Percentiles rank a stretch among this genome's conserved stretches.
Evolutionary conservation across 2,113 vertebrate species (phyloP).

Genomic region (mouse (Mus musculus)): GRCm39 chrX:162872501-162873000

Average conservation of each 20-base stretch:
- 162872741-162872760: background rate
- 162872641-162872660: background rate
- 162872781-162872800: background rate
- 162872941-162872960: background rate
- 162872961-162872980: fast-evolving
- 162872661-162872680: background rate
- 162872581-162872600: background rate
- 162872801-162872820: background rate
- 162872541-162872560: background rate
- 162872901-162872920: background rate
- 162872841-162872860: background rate
- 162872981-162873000: background rate
- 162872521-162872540: background rate
- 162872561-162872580: background rate
- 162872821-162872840: conserved; percentile 36
- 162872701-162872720: background rate
- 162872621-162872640: background rate
- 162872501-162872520: background rate
- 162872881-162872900: background rate
- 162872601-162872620: background rate
- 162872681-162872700: background rate
- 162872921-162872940: background rate
- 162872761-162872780: background rate
- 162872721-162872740: background rate
- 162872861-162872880: background rate